Evolutionary conservation across 2,888 invertebrate species (phyloP).

Genomic region (Rotaria macrura): DNA sequence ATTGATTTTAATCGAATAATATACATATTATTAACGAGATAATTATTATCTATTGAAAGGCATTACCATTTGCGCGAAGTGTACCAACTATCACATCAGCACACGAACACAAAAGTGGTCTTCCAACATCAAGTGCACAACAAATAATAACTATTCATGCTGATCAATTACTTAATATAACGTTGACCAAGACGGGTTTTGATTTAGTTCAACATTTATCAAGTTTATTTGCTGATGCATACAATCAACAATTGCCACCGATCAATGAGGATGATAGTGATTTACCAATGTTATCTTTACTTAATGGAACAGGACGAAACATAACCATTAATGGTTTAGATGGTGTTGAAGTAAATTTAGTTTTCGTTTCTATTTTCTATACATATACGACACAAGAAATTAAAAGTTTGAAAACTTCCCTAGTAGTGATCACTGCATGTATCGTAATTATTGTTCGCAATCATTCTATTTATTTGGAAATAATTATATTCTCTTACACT

Average conservation of each 20-base stretch:
- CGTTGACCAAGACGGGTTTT: background rate
- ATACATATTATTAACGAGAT: background rate
- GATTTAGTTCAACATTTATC: background rate
- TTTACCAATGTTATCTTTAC: background rate
- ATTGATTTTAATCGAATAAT: too few relatives aligned
- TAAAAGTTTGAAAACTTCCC: too few relatives aligned
- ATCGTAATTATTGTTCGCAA: too few relatives aligned
- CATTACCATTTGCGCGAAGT: background rate
- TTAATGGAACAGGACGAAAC: background rate
- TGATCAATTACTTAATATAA: slow-evolving; percentile 14
- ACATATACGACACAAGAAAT: too few relatives aligned
- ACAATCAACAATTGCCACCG: background rate
- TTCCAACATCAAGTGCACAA: background rate
- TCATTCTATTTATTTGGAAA: too few relatives aligned
- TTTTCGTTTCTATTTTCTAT: background rate
- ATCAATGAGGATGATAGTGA: background rate
- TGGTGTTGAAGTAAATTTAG: background rate
- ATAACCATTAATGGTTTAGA: background rate
- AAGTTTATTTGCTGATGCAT: background rate
- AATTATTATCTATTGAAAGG: background rate
- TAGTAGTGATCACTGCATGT: too few relatives aligned
- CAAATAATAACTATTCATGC: background rate
- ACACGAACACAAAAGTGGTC: background rate
- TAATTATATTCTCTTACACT: too few relatives aligned
- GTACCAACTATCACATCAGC: background rate